Evolutionary conservation across 2,797 vertebrate species (phyloP), one percentile per base, ranked within the genome.

Genomic region (Hippopotamyrus pictus): DNA sequence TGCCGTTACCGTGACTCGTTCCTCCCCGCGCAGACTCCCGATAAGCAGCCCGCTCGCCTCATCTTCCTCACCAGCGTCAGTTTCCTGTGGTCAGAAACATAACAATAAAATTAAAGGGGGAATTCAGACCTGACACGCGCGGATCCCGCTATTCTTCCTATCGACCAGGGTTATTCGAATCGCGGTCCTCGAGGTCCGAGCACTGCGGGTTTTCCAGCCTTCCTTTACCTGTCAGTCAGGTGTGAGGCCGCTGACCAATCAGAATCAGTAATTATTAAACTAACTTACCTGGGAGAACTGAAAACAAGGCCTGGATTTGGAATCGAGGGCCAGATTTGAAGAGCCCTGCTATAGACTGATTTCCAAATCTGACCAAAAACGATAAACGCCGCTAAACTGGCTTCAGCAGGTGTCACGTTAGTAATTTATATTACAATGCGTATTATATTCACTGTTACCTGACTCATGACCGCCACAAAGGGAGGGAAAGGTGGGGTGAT

Each of bases 31-130:
- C 90, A 96, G 90, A 89, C 95, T 96, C 90, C 96, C 95, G 90
- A 96, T 91, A 91, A 96, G 83, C 88, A 96, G 93, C 88, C 96
- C 96, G 37, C 89, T 93, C 84, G 92, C 22, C 0, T 96, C 96
- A 19, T 95, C 96, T 90, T 97, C 96, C 90, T 97, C 96, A 92
- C 96, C 96, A 91, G 96, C 93, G 48, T 95, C 95, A 92, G 96
- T 96, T 93, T 96, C 96, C 96, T 83, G 54, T n/a, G 14, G 2
- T 6, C 6, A 48, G 14, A 44, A 48, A 48, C 14, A 48, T 22
- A 41, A 65, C 33, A 33, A 37, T 76, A 2, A 76, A 19, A 17
- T 37, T 12, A 41, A 5, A 6, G 69, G 12, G 33, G 5, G 22
- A 29, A 29, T 4, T 29, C 59, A 12, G 59, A 29, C 25, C 1